Evolutionary conservation across 2,113 vertebrate species (phyloP), one percentile per base, ranked within the genome.

Genomic region (Mandrillus leucophaeus): DNA sequence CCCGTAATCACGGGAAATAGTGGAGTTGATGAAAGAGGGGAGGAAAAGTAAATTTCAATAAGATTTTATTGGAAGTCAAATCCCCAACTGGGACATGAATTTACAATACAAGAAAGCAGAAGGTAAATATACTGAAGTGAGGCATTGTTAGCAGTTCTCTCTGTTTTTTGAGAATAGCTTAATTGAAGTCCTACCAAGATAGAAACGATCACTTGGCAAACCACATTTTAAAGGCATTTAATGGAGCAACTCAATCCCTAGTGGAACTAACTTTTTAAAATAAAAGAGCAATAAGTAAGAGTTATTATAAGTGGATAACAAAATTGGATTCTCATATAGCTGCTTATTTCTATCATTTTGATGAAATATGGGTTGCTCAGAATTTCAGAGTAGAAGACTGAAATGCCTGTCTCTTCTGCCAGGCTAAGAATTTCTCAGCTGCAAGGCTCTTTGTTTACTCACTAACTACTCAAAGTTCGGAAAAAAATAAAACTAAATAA

Each of bases 251-350:
- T 98, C 84, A 93, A 61, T 96, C 93, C 68, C 86, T 95, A 73
- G 93, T 95, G 90, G 82, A 94, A 84, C 52, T 84, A 98, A 98
- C 55, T 97, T 98, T 87, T 96, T 93, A 73, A 98, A 98, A 96
- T 2, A 91, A 86, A 96, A 97, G 87, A 95, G 80, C 95, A 93
- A 70, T 96, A 98, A 96, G 59, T 87, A 94, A 95, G 79, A 97
- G 68, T 88, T 98, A 89, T 95, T 92, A 85, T 92, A 38, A 52
- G 13, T 40, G 75, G 45, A 90, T 95, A 90, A 95, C 30, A 94
- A 95, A 93, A 87, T 27, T 72, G 30, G 76, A 92, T 73, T 91
- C 32, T 93, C 25, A 64, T 32, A 78, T 27, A 87, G 80, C 85
- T 57, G 80, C 59, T 83, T 84, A 81, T 81, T 97, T 97, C 79